Evolutionary conservation across 2,113 vertebrate species (phyloP).

Genomic region (Hydrochoerus hydrochaeris): DNA sequence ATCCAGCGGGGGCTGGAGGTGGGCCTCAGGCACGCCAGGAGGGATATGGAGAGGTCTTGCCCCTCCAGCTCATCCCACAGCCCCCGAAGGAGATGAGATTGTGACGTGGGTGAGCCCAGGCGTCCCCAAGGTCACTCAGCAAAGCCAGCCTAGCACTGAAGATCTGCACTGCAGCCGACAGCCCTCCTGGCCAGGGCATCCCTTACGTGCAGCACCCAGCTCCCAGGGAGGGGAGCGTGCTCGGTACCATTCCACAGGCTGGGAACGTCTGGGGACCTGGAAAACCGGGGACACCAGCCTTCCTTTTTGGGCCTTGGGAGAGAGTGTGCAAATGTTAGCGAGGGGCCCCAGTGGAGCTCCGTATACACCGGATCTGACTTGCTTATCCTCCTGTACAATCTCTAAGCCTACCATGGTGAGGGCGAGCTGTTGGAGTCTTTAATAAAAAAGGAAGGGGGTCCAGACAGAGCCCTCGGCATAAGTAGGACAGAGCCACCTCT

Average conservation of each 20-base stretch:
- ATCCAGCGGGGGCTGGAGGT: background rate
- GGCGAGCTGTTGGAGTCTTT: background rate
- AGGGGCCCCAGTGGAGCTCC: background rate
- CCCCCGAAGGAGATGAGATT: background rate
- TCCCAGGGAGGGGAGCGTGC: background rate
- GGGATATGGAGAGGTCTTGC: background rate
- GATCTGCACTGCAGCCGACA: background rate
- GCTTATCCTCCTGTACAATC: background rate
- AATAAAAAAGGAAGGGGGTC: fast-evolving
- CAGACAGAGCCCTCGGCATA: fast-evolving
- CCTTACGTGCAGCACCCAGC: too few relatives aligned
- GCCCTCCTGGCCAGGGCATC: background rate
- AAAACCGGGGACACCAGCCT: background rate
- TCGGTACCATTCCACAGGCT: background rate
- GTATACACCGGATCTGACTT: background rate
- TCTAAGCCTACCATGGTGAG: background rate
- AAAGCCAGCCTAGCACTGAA: background rate
- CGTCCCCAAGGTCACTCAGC: constrained; percentile 73
- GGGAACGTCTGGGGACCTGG: background rate
- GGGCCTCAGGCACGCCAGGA: too few relatives aligned
- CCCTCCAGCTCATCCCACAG: background rate
- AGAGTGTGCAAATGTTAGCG: background rate
- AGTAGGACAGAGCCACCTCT: background rate
- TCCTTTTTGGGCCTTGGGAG: background rate
- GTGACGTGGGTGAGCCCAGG: background rate